Evolutionary conservation across 2,888 invertebrate genomes (phyloP), one percentile per base, ranked within the genome.

Genomic region (Agonopterix heracliana): DNA sequence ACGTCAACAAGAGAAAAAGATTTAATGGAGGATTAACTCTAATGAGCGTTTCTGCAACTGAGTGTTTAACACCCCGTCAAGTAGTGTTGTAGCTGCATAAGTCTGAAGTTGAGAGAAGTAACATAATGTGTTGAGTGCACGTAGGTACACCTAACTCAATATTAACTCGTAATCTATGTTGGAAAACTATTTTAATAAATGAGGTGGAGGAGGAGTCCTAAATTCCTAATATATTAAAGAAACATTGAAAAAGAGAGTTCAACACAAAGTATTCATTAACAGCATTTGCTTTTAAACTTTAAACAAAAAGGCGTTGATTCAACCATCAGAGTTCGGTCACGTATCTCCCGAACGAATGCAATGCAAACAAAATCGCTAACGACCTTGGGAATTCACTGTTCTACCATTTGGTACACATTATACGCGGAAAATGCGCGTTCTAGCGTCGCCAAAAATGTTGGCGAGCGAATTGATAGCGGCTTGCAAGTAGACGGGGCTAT

Each of bases 381-480:
- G 81, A 66, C 82, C 83, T 83, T 84, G 83, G 74, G 61, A 69
- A 64, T 65, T 66, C 68, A 68, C 64, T 69, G 66, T 65, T 64
- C 65, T 61, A 66, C 57, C 60, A 51, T 57, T 57, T 52, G 52
- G 51, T 64, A 60, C 61, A 68, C 65, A 68, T 67, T 69, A 74
- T 63, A 66, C 61, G 70, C 76, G 79, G 78, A 74, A 81, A 82
- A 77, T 64, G 59, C 52, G 66, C 65, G 63, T 53, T 54, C 54
- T 57, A 58, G 56, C 71, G 65, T 65, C 74, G 71, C 70, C 73
- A 70, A 69, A 73, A 79, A 75, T 72, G 78, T 78, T 78, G 75
- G 78, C 77, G 70, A 75, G 74, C 75, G 74, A 78, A 79, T 81
- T 80, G 80, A 81, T 83, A 83, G 78, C 74, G 71, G 73, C 67